Percentiles rank a stretch among this genome's conserved stretches.
Conservation (phyloP, 2,888 invertebrate genomes). For the Lepidochitona cinerea region DNA sequence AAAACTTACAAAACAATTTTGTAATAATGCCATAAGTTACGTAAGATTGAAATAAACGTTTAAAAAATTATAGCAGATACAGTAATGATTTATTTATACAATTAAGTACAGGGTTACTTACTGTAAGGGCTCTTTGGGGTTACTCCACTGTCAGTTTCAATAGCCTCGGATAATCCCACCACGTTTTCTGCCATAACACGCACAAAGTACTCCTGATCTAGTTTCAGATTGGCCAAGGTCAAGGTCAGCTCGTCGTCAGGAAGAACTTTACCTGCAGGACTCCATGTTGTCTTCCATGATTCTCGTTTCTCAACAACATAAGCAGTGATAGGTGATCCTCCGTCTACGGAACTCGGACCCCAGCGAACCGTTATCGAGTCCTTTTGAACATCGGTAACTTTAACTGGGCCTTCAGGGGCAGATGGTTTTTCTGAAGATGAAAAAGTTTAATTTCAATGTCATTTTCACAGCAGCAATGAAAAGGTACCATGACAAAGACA, state of each 20-base stretch:
- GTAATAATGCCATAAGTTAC: no score
- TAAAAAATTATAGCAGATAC: no score
- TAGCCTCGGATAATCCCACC: constrained; percentile 58
- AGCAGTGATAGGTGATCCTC: constrained; percentile 79
- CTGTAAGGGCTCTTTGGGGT: constrained; percentile 61
- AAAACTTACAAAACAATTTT: no score
- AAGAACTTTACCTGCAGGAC: constrained; percentile 93
- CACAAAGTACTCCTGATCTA: constrained; percentile 72
- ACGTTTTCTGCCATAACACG: constrained; percentile 66
- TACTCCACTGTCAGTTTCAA: constrained; percentile 48
- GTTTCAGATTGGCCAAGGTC: constrained; percentile 59
- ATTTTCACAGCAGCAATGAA: no score
- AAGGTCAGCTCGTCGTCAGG: constrained; percentile 51
- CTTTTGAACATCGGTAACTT: constrained; percentile 55
- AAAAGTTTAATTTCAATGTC: not conserved
- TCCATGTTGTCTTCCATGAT: constrained; percentile 73
- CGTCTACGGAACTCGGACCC: constrained; percentile 85
- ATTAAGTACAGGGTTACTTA: no score
- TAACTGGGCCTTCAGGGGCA: constrained; percentile 58
- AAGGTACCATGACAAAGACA: no score
- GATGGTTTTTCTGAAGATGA: constrained; percentile 45
- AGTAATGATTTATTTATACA: no score
- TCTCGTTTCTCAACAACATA: constrained; percentile 67
- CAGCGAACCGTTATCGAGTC: constrained; percentile 65
- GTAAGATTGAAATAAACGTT: no score